These are phyloP conservation scores for Drosophila gunungcola DNA, from an alignment of 1,140 invertebrate genomes.

Conservation along the genomic window DNA sequence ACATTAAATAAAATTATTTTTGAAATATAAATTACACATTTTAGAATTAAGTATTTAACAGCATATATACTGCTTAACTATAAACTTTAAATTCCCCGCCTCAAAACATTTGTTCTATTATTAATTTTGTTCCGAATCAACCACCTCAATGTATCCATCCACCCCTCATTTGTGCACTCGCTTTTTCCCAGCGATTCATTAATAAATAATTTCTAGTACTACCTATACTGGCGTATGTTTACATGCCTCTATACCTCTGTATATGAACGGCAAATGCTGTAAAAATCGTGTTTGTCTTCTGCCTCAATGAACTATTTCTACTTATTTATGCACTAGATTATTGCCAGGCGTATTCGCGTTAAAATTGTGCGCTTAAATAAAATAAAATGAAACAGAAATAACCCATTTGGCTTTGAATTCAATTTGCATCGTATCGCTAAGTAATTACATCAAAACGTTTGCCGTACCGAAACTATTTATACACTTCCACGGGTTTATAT, in stretches of 20 bases:
- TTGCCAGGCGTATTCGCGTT: constrained; percentile 37
- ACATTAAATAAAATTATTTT: no score
- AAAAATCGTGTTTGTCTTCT: constrained; percentile 51
- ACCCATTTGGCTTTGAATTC: constrained; percentile 8
- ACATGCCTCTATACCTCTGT: constrained; percentile 6
- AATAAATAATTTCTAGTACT: constrained; percentile 50
- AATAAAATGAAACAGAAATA: constrained; percentile 42
- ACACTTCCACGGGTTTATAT: constrained; percentile 7
- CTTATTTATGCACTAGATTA: constrained; percentile 59
- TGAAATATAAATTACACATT: no score
- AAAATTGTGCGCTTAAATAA: constrained; percentile 38
- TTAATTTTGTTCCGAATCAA: constrained; percentile 13
- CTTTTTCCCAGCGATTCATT: constrained; percentile 43
- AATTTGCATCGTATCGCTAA: constrained; percentile 27
- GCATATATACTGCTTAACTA: no score
- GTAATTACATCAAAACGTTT: constrained; percentile 37
- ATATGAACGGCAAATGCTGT: constrained; percentile 16
- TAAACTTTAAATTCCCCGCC: not conserved
- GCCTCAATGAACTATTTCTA: constrained; percentile 67
- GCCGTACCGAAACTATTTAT: constrained; percentile 13
- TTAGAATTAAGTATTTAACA: no score
- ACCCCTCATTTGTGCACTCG: constrained; percentile 13
- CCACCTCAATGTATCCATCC: constrained; percentile 9
- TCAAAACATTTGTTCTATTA: constrained; percentile 22
- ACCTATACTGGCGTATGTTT: constrained; percentile 32